Conservation (phyloP, 1,140 invertebrate genomes). For the Papilio polytes region DNA sequence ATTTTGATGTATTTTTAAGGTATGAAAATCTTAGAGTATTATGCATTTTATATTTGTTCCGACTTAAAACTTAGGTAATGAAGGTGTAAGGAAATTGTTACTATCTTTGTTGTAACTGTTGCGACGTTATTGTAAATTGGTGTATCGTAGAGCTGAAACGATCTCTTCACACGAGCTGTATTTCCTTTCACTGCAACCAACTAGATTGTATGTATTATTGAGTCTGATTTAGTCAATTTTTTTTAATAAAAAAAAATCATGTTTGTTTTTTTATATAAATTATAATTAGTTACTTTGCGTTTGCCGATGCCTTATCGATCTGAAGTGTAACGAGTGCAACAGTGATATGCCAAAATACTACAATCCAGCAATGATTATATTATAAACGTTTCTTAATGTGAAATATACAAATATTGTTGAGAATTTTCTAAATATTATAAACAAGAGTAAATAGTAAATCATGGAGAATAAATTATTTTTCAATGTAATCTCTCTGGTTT, state of each 20-base stretch:
- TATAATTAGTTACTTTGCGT: constrained; percentile 33
- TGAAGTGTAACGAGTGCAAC: constrained; percentile 65
- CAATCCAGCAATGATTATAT: constrained; percentile 79
- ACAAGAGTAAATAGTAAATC: constrained; percentile 79
- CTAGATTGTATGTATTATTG: constrained; percentile 29
- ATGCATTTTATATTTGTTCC: constrained; percentile 78
- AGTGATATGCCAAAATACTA: constrained; percentile 80
- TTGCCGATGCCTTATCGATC: constrained; percentile 51
- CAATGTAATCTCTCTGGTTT: constrained; percentile 72
- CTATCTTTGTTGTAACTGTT: constrained; percentile 70
- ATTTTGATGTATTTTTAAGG: constrained; percentile 81
- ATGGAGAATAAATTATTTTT: constrained; percentile 84
- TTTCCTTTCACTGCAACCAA: constrained; percentile 25
- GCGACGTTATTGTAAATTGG: constrained; percentile 62
- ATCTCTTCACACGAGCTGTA: constrained; percentile 17
- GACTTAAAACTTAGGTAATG: constrained; percentile 65
- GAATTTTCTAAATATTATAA: constrained; percentile 82
- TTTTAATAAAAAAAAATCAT: constrained; percentile 13
- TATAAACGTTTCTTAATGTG: constrained; percentile 80
- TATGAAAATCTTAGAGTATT: constrained; percentile 67
- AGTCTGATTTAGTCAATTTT: constrained; percentile 37
- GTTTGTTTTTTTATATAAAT: not conserved
- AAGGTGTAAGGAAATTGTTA: constrained; percentile 73
- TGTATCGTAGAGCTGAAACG: constrained; percentile 48
- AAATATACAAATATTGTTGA: constrained; percentile 83